These are phyloP conservation scores for Xylocopa sonorina DNA, from an alignment of 1,140 invertebrate species.

Conservation along the genomic window DNA sequence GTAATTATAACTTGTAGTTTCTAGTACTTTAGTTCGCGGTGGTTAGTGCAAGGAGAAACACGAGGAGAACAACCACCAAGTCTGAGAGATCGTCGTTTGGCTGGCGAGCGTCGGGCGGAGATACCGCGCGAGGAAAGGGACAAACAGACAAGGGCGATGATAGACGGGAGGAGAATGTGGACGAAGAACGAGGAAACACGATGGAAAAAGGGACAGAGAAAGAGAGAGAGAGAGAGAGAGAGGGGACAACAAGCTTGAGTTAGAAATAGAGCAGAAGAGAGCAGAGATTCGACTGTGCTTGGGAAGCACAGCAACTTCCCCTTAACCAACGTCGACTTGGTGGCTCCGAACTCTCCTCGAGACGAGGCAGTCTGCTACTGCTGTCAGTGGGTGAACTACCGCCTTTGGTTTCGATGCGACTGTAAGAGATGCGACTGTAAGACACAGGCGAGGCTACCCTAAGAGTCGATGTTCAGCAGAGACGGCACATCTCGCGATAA, in stretches of 20 bases:
- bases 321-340: slow-evolving; percentile 18
- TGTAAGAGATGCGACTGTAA: too few species aligned
- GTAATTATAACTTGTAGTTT: slow-evolving; percentile 64
- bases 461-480: neutral
- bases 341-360: slow-evolving; percentile 1
- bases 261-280: neutral
- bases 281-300: slow-evolving; percentile 20
- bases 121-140: neutral
- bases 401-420: neutral
- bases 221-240: too few species aligned
- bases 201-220: neutral
- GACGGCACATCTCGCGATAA: slow-evolving; percentile 11
- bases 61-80: slow-evolving; percentile 16
- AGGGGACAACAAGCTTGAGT: neutral
- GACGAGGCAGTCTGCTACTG: neutral
- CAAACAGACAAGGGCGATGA: neutral
- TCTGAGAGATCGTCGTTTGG: slow-evolving; percentile 41
- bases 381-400: neutral
- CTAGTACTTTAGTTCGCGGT: slow-evolving; percentile 53
- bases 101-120: neutral
- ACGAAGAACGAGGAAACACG: neutral
- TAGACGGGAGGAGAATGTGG: neutral
- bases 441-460: neutral
- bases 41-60: slow-evolving; percentile 34
- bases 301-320: slow-evolving; percentile 31